Evolutionary conservation across 2,113 vertebrate genomes (phyloP), one percentile per base, ranked within the genome.

Genomic region (Scomber scombrus): DNA sequence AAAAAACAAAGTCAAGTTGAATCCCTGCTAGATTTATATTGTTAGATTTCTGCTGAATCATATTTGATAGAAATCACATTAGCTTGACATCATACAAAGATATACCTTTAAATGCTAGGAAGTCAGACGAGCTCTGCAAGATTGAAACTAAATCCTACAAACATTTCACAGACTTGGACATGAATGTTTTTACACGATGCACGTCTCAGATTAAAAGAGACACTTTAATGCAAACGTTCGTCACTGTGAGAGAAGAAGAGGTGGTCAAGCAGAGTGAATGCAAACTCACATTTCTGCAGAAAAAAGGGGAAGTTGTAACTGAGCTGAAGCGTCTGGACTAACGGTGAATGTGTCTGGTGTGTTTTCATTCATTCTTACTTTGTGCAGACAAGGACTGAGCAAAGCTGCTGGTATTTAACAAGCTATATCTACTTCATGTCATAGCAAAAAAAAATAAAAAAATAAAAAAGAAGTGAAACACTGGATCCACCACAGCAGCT

Each of bases 161-260:
- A 23, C 61, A 61, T 50, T 67, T 7, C n/a, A 72, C 47, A 11
- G 16, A 79, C 29, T 49, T 52, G 55, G 3, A 43, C 12, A 61
- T 50, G 71, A 47, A 15, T 57, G 31, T 12, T 52, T 56, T 49
- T 26, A 26, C 40, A 81, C 21, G 16, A 15, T 29, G 29, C 3
- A 50, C 47, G 60, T 62, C 31, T 61, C 16, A 81, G 63, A 62
- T 74, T 7, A 40, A 47, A 26, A 54, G 67, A 31, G 54, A 21
- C 18, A 55, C 10, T 67, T 46, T 26, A 26, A 45, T 29, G 29
- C 55, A 76, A 31, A 63, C 56, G 52, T 65, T 50, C 68, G 29
- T 46, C 55, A 57, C 31, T 1, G 3, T 23, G 49, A 63, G 2
- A 6, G 31, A 43, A 52, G 45, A 66, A 46, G n/a, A 67, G 3